Base-by-base conservation (phyloP, 2,113 vertebrate genomes). In the Merops nubicus region DNA sequence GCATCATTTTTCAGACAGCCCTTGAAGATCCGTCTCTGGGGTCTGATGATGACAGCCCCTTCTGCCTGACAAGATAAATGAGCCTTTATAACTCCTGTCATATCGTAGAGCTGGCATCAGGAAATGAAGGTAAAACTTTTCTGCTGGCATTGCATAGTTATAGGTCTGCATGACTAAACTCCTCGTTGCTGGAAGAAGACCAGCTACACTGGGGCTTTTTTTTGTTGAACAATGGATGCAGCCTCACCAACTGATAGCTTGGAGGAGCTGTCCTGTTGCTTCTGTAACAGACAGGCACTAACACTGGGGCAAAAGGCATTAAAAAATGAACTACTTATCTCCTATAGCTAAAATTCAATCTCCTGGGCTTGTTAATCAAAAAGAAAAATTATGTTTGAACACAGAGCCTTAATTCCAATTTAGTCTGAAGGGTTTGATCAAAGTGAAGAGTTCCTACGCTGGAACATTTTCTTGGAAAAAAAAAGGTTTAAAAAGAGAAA, bases 121-220 rank as follows among this genome's bases (percentile, higher is more conserved):
- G 95, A 96, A 96, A 94, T 95, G 56, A 87, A 89, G 95, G 80
- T 48, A 51, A 83, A 96, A 93, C 93, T 97, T 97, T 92, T 91
- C 28, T 93, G 96, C 93, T 96, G 85, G 90, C 92, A 72, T 67
- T 70, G 94, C 94, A 91, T 28, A 63, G 89, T 92, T 84, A 40
- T 0, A 93, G 76, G 84, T 78, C 94, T 91, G 76, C 74, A 86
- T 25, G 72, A 77, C 64, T 54, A 4, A 83, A 47, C 15, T 68
- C 33, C 68, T 85, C 45, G 2, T 17, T 88, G 38, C 47, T 60
- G 53, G 51, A 11, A 70, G 74, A 86, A 70, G n/a, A 15, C 8
- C 2, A 6, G 29, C 40, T 60, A 9, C 2, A 8, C 8, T 4
- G 4, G 38, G 34, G 63, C 12, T 62, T 78, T 68, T 68, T 73